Percentiles rank a stretch among this genome's conserved stretches.
Evolutionary conservation across 1,140 invertebrate genomes (phyloP).

Genomic region (Muscidifurax raptorellus): DNA sequence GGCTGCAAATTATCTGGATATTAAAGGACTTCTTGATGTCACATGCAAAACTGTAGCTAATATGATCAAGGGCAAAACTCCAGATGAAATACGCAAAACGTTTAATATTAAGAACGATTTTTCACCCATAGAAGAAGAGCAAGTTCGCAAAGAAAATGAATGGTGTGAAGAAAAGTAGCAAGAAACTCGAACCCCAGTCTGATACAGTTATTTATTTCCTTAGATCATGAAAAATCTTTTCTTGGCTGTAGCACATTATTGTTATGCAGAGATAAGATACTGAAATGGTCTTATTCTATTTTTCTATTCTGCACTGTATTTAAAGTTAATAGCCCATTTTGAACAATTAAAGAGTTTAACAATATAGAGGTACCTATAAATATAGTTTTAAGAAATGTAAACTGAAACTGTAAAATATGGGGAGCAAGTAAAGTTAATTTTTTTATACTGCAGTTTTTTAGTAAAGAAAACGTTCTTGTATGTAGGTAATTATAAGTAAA

Average conservation of each 20-base stretch:
- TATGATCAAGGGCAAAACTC: constrained; percentile 98
- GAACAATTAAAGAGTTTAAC: constrained; percentile 37
- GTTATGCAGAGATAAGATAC: constrained; percentile 4
- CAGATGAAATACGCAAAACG: constrained; percentile 98
- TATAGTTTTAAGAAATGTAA: constrained; percentile 25
- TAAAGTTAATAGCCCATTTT: constrained; percentile 22
- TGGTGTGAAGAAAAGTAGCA: constrained; percentile 96
- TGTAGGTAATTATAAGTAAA: neutral
- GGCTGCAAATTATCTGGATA: constrained; percentile 99
- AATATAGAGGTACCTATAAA: constrained; percentile 21
- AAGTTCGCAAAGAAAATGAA: constrained; percentile 98
- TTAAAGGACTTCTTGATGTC: constrained; percentile 96
- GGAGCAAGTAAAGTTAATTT: constrained; percentile 28
- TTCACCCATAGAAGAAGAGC: constrained; percentile 94
- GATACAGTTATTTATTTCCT: constrained; percentile 35
- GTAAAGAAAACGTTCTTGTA: neutral
- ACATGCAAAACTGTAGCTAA: constrained; percentile 99
- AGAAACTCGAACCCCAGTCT: neutral
- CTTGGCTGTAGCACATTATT: neutral
- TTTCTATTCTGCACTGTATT: constrained; percentile 39
- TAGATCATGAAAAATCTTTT: neutral
- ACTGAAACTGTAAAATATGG: constrained; percentile 30
- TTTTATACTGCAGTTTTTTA: constrained; percentile 25
- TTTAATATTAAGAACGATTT: constrained; percentile 99
- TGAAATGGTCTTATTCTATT: constrained; percentile 36